Base-by-base conservation (phyloP, 2,113 vertebrate genomes). In the Asarcornis scutulata region DNA sequence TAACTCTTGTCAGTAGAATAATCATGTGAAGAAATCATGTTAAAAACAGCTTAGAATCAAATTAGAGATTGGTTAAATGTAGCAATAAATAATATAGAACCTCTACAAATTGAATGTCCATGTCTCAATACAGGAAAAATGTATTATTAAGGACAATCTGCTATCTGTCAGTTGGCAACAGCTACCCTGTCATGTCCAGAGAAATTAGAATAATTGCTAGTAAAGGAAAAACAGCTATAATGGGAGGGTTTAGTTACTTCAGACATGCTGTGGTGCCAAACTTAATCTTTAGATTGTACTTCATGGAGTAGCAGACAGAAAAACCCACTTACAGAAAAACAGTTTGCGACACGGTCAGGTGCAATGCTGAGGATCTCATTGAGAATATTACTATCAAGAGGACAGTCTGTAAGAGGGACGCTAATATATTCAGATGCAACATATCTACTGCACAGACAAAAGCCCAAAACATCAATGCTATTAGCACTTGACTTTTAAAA, bases 181-280 rank as follows among this genome's bases (percentile, higher is more conserved):
- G 78, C 7, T 2, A 58, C 26, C 34, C 38, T 48, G 53, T 58
- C 85, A 77, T 27, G 71, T 13, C 34, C 58, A 85, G 67, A 77
- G 63, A 91, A 82, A 87, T 9, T 4, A 64, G 48, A 89, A 60
- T 66, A 52, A 95, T 64, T 76, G 40, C 32, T 42, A 89, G 71
- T 26, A 48, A 40, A 68, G 87, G 32, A 76, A 82, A 85, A 32
- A 2, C 53, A 82, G 66, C 22, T 83, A 52, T 59, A 76, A 79
- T 60, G 26, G 38, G 12, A 85, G 38, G 17, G 34, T 69, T 85
- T 34, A 6, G 9, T 76, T 88, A 64, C 56, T 85, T 88, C 83
- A 69, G 71, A 52, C 23, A 73, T 17, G 38, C 71, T 69, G 53
- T 53, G 42, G 67, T 66, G 27, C 87, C 88, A 89, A 31, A 80